Evolutionary conservation across 2,113 vertebrate genomes (phyloP).

Genomic region (Zingel zingel): DNA sequence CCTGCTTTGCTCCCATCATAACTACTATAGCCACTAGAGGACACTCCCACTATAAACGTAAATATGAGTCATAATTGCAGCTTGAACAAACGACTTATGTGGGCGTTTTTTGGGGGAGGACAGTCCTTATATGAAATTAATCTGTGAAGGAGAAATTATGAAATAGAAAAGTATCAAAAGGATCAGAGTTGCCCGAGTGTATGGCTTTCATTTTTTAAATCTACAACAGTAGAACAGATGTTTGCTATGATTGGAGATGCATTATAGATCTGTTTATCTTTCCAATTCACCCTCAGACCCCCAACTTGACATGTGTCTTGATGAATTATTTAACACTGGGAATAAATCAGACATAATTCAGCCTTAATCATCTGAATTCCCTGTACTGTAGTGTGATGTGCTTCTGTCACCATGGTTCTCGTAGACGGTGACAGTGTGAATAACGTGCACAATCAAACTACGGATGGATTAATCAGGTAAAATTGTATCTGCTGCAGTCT

Average conservation of each 20-base stretch:
- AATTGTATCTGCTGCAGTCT: conserved; percentile 8
- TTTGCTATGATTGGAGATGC: conserved; percentile 48
- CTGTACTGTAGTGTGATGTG: conserved; percentile 4
- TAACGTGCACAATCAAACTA: background rate
- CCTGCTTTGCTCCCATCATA: no score
- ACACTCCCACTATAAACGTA: no score
- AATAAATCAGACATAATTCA: conserved; percentile 45
- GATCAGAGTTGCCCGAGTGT: background rate
- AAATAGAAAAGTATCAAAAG: background rate
- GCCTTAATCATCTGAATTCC: conserved; percentile 26
- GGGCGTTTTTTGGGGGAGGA: no score
- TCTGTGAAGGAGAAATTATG: background rate
- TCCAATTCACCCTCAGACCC: conserved; percentile 36
- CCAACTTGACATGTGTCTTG: conserved; percentile 38
- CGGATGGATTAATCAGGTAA: conserved; percentile 19
- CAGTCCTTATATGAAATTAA: background rate
- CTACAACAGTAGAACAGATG: conserved; percentile 50
- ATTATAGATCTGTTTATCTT: conserved; percentile 62
- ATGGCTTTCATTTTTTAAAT: conserved; percentile 3
- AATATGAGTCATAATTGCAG: no score
- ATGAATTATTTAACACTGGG: conserved; percentile 68
- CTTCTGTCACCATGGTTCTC: background rate
- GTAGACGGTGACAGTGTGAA: background rate
- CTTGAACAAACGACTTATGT: no score
- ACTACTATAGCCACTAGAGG: no score